Percentiles rank a stretch among this genome's conserved stretches.
Conservation (phyloP, 2,888 invertebrate species). For the Azorinus chamasolen region DNA sequence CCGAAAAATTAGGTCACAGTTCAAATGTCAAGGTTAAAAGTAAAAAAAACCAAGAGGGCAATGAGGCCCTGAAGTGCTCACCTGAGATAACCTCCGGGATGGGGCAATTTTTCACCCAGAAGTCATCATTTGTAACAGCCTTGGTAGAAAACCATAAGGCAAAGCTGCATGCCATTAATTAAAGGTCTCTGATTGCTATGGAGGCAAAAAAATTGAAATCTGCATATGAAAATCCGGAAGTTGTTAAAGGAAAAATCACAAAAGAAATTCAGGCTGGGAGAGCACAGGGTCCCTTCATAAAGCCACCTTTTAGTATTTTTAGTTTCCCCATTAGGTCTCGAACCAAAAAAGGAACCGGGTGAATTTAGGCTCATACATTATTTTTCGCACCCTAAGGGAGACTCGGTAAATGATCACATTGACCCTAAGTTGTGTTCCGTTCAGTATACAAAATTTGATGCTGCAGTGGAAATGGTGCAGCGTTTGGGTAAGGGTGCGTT, state of each 20-base stretch:
- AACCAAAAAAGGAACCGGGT: conserved; percentile 24
- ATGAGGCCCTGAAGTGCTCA: too few relatives aligned
- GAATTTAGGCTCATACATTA: conserved; percentile 36
- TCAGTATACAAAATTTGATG: conserved; percentile 32
- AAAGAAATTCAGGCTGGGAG: conserved; percentile 8
- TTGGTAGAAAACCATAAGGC: too few relatives aligned
- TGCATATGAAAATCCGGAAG: neutral
- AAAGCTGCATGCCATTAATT: too few relatives aligned
- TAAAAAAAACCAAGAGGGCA: too few relatives aligned
- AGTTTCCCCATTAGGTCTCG: conserved; percentile 27
- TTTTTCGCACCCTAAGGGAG: conserved; percentile 16
- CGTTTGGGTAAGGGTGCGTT: conserved; percentile 10
- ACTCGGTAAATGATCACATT: conserved; percentile 26
- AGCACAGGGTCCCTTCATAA: conserved; percentile 14
- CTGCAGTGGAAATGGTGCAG: conserved; percentile 7
- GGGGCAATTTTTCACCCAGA: too few relatives aligned
- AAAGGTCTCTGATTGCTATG: too few relatives aligned
- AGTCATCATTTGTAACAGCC: too few relatives aligned
- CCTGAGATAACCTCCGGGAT: too few relatives aligned
- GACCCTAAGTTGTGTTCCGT: conserved; percentile 20
- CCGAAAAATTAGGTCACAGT: too few relatives aligned
- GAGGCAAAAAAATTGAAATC: too few relatives aligned
- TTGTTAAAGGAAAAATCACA: conserved; percentile 4
- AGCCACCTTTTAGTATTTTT: conserved; percentile 15
- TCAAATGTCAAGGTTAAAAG: too few relatives aligned